Evolutionary conservation across 2,888 invertebrate genomes (phyloP).

Genomic region (Seira sanloemensis): DNA sequence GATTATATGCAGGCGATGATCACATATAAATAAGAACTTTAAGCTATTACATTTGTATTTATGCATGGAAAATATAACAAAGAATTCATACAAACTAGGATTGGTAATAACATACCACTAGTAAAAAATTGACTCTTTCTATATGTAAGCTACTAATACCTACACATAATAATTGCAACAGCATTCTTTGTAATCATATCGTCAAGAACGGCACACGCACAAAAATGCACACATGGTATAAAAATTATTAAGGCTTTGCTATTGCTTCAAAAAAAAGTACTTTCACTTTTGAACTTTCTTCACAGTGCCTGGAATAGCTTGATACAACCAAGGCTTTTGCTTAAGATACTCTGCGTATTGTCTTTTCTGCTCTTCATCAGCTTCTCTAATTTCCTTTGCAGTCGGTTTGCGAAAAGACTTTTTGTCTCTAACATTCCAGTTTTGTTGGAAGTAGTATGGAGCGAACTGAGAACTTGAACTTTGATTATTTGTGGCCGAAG

Average conservation of each 20-base stretch:
- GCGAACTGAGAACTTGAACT: neutral
- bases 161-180: neutral
- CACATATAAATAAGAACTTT: too few species aligned
- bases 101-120: too few species aligned
- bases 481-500: neutral
- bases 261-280: neutral
- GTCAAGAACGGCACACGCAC: too few species aligned
- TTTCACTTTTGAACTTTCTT: constrained; percentile 40
- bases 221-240: too few species aligned
- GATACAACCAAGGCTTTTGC: constrained; percentile 63
- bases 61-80: too few species aligned
- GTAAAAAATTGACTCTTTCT: too few species aligned
- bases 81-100: too few species aligned
- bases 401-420: constrained; percentile 16
- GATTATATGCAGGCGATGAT: too few species aligned
- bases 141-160: neutral
- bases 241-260: too few species aligned
- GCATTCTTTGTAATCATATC: neutral
- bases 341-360: constrained; percentile 60
- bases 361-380: constrained; percentile 54
- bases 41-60: too few species aligned
- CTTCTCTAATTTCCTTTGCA: constrained; percentile 40
- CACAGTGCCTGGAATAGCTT: constrained; percentile 63
- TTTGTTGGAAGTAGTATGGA: constrained; percentile 42
- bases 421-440: constrained; percentile 25